phyloP scores from a whole-genome alignment of 2,797 vertebrate species.

The Mormyrops attenuatus region DNA sequence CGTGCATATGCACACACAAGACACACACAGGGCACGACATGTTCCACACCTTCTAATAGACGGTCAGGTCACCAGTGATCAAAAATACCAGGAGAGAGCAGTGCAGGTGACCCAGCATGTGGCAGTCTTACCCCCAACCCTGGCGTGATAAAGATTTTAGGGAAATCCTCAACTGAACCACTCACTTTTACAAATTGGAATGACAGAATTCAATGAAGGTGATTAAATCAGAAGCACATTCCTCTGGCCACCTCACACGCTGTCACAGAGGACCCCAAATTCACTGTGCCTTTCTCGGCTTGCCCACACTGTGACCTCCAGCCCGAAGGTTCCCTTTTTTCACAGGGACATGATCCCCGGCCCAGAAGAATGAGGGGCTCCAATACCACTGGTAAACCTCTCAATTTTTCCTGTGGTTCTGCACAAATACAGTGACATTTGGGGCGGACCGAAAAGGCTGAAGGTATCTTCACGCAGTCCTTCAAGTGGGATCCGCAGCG shows the following conservation, averaged over 20 bases:
- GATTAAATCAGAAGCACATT: not conserved
- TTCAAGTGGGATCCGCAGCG: not conserved
- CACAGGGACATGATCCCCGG: not conserved
- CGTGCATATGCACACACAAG: not conserved
- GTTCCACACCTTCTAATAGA: not conserved
- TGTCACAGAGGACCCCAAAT: not conserved
- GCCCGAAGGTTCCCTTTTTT: not conserved
- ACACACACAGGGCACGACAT: not conserved
- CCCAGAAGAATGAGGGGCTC: not conserved
- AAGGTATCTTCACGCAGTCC: not conserved
- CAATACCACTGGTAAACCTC: not conserved
- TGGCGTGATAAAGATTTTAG: not conserved
- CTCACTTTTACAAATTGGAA: not conserved
- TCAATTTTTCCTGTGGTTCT: not conserved
- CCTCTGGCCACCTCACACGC: not conserved
- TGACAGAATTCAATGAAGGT: not conserved
- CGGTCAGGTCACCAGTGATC: conserved; percentile 26
- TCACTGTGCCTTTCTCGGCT: not conserved
- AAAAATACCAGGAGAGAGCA: conserved; percentile 27
- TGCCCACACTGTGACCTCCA: not conserved
- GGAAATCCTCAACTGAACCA: not conserved
- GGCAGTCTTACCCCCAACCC: not conserved
- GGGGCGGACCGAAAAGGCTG: not conserved
- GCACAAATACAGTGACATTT: not conserved
- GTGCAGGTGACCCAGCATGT: conserved; percentile 30